Evolutionary conservation across 1,140 invertebrate genomes (phyloP), one percentile per base, ranked within the genome.

Genomic region (Cotesia vestalis): DNA sequence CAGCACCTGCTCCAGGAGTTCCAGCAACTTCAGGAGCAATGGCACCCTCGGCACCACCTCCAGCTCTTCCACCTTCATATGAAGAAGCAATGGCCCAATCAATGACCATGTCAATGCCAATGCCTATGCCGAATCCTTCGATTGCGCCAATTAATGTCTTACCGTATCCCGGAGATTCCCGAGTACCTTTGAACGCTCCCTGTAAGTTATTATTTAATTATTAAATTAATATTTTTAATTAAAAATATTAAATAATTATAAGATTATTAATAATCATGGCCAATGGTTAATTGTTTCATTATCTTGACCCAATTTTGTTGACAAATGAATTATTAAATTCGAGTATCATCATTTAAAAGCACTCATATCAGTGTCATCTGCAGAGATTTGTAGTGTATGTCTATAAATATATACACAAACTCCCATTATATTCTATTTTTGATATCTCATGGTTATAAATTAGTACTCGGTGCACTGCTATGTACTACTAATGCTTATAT

Each of bases 1-100:
- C 40, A 9, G 40, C 6, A 9, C 40, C 40, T 46, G 40, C 6
- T 46, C 40, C 40, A 46, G 40, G 6, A 46, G 40, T 6, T 9
- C 40, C 40, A 8, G 40, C 6, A 9, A 2, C 6, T 46, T 46
- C 64, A 67, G 20, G 27, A 34, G 53, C 63, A 36, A 67, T 64
- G 3, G 71, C 63, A 67, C 63, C 71, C 9, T 64, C 64, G 20
- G 64, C 71, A 11, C 61, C 64, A 36, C 71, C 71, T 1, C 46
- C 71, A 51, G 63, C 64, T 61, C 57, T 72, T 40, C 71, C 71
- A 51, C 71, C 71, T 4, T 67, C 71, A 2, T 72, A 72, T 51
- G 71, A 72, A n/a, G 71, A 72, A 72, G 71, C 71, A n/a, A 74
- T 85, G 17, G 81, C 80, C 20, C 73, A 78, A 69, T 73, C 75